phyloP scores from a whole-genome alignment of 1,140 invertebrate genomes.

The Ostrea edulis region DNA sequence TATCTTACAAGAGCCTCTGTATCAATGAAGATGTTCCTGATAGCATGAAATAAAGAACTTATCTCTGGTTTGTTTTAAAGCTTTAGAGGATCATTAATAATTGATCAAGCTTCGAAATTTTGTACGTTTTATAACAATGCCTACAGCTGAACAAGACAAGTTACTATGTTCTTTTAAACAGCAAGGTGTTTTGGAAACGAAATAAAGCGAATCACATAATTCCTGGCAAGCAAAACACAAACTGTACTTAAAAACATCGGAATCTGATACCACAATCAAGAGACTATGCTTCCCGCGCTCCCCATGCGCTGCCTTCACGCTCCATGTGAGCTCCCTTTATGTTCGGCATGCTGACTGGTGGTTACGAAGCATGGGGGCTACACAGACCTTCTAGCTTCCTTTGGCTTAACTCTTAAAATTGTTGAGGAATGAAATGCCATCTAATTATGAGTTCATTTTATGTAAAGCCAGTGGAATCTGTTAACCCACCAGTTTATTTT shows the following conservation, averaged over 20 bases:
- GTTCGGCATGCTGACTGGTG: neutral
- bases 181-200: slow-evolving; percentile 20
- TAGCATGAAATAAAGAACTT: slow-evolving; percentile 25
- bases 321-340: slow-evolving; percentile 19
- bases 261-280: slow-evolving; percentile 9
- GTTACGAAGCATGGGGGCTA: neutral
- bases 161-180: neutral
- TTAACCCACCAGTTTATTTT: neutral
- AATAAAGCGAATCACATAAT: slow-evolving; percentile 5
- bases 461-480: neutral
- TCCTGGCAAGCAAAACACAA: neutral
- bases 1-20: neutral
- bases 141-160: neutral
- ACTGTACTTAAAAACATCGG: neutral
- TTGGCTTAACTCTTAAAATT: neutral
- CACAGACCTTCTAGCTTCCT: neutral
- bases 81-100: slow-evolving; percentile 23
- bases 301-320: neutral
- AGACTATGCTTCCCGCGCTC: neutral
- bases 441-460: slow-evolving; percentile 29
- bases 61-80: slow-evolving; percentile 14
- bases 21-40: slow-evolving; percentile 8
- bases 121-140: neutral
- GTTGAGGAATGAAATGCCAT: neutral
- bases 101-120: neutral